Conservation (phyloP, 2,888 invertebrate genomes). For the Sceliomorpha sp. region DNA sequence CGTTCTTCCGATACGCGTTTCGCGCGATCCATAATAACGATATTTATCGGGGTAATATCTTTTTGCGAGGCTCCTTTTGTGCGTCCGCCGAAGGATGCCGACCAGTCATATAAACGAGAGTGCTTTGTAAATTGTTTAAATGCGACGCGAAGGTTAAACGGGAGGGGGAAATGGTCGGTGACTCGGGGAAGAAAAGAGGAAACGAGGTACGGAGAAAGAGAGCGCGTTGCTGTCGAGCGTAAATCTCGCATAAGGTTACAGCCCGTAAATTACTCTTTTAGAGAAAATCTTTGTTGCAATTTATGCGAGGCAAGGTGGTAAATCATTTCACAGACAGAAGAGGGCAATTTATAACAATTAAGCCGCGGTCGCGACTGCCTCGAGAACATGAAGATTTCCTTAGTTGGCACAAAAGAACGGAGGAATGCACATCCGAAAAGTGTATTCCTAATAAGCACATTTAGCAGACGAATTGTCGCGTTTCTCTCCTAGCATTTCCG, state of each 20-base stretch:
- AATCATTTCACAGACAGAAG: constrained; percentile 77
- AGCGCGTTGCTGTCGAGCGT: constrained; percentile 60
- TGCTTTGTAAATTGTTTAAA: constrained; percentile 55
- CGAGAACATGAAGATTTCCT: constrained; percentile 39
- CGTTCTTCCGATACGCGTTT: constrained; percentile 11
- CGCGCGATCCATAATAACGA: constrained; percentile 23
- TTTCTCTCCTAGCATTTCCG: background rate
- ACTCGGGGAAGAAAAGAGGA: constrained; percentile 34
- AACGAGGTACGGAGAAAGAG: constrained; percentile 40
- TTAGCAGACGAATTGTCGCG: constrained; percentile 14
- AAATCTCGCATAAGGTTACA: constrained; percentile 64
- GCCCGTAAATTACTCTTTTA: constrained; percentile 77
- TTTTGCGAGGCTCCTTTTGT: constrained; percentile 27
- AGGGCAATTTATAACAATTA: constrained; percentile 79
- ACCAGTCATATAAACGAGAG: constrained; percentile 46
- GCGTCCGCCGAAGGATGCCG: constrained; percentile 26
- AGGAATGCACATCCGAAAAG: constrained; percentile 17
- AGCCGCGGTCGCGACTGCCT: constrained; percentile 48
- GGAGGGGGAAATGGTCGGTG: constrained; percentile 34
- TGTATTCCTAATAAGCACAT: constrained; percentile 21
- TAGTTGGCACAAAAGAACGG: constrained; percentile 32
- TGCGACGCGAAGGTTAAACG: constrained; percentile 49
- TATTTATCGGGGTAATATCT: constrained; percentile 38
- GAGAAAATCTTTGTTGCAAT: constrained; percentile 78
- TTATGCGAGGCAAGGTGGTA: constrained; percentile 72